phyloP scores from a whole-genome alignment of 2,888 invertebrate species.

The Standfussiana lucernea region DNA sequence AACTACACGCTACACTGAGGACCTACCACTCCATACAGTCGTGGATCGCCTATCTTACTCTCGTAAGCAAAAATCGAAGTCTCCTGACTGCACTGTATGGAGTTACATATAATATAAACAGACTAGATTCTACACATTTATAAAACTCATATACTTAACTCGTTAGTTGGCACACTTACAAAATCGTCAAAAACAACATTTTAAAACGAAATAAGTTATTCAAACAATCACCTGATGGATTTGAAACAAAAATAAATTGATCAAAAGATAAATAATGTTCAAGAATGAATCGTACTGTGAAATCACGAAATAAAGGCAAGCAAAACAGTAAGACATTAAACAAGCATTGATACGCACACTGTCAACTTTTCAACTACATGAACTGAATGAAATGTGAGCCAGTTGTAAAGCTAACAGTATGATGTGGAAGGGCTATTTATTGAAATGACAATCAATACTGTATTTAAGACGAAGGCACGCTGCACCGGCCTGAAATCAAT shows the following conservation, averaged over 20 bases:
- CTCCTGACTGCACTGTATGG: not conserved
- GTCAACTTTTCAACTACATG: constrained; percentile 24
- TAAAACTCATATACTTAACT: not conserved
- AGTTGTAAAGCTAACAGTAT: constrained; percentile 38
- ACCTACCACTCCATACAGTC: constrained; percentile 8
- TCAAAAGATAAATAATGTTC: constrained; percentile 17
- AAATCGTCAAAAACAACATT: not conserved
- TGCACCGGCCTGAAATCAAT: not conserved
- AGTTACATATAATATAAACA: not conserved
- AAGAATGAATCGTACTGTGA: constrained; percentile 57
- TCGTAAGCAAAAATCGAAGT: not conserved
- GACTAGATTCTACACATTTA: constrained; percentile 18
- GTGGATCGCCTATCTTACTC: not conserved
- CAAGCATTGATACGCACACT: constrained; percentile 59
- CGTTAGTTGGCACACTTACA: not conserved
- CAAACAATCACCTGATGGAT: not conserved
- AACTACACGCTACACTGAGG: not conserved
- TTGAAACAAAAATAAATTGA: not conserved
- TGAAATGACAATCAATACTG: constrained; percentile 6
- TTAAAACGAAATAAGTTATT: not conserved
- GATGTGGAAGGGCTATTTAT: constrained; percentile 40
- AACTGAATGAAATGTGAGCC: not conserved
- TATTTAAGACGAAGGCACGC: not conserved
- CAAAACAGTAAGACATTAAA: constrained; percentile 59
- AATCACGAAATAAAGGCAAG: constrained; percentile 67